Evolutionary conservation across 2,113 vertebrate genomes (phyloP), one percentile per base, ranked within the genome.

Genomic region (Redunca redunca): DNA sequence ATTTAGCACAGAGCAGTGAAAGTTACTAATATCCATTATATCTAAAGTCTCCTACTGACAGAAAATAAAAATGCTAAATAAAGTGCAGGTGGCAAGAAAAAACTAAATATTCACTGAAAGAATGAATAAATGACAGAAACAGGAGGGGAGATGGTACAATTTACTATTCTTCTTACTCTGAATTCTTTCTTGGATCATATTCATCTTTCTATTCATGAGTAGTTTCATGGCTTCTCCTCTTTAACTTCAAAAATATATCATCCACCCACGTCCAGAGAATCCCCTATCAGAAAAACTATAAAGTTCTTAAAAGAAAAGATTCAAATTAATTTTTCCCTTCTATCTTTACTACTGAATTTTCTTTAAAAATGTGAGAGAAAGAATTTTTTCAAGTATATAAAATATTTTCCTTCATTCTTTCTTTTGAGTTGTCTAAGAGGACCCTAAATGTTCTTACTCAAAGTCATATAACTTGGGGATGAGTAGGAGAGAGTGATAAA

Each of bases 161-260:
- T 74, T 77, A 52, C 7, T 74, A 43, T 74, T 82, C 26, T 13
- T n/a, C 74, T 60, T 83, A 23, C 83, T 43, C 8, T 2, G 17
- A 53, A 28, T 53, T 80, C 14, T 78, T 55, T 46, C 57, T 46
- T 84, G 15, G 7, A 30, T 77, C 43, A 62, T 16, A 64, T 64
- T 93, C 40, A 13, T 36, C 11, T 77, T 74, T 77, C 15, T n/a
- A 36, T 6, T 84, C 77, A 25, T 21, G 97, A 98, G 98, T 97
- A 96, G 96, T 98, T 98, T 98, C 96, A 98, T 60, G 95, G 48
- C 91, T 98, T 98, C 97, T 98, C 98, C 94, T 98, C 64, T 98
- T 94, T 92, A 98, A 94, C 83, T 92, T 97, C 17, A 97, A 98
- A 98, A 98, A 92, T 97, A 94, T 83, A 95, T 96, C 62, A 96